Percentiles rank a stretch among this genome's conserved stretches.
phyloP scores from a whole-genome alignment of 1,140 invertebrate genomes.

The Drosophila simulans region DNA sequence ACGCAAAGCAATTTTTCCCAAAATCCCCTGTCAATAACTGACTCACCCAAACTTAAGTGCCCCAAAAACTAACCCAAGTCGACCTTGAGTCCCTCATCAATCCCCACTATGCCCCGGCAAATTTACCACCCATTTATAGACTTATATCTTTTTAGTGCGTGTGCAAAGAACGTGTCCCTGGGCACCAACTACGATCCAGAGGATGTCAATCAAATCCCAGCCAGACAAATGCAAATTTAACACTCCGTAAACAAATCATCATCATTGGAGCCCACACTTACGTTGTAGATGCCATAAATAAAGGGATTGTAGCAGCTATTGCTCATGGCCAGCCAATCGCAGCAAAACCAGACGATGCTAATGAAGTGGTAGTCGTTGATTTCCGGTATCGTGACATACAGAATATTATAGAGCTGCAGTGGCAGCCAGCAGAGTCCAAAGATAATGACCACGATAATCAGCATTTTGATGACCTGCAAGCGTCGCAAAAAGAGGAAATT shows the following conservation, averaged over 20 bases:
- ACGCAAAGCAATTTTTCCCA: slow-evolving; percentile 1
- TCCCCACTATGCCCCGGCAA: slow-evolving; percentile 21
- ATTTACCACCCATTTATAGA: slow-evolving; percentile 25
- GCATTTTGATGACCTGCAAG: slow-evolving; percentile 93
- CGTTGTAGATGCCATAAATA: slow-evolving; percentile 94
- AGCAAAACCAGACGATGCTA: slow-evolving; percentile 92
- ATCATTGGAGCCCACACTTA: slow-evolving; percentile 86
- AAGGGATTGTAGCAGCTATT: slow-evolving; percentile 95
- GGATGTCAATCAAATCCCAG: slow-evolving; percentile 20
- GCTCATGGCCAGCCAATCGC: slow-evolving; percentile 94
- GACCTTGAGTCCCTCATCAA: slow-evolving; percentile 16
- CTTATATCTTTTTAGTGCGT: slow-evolving; percentile 12
- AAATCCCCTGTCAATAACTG: slow-evolving; percentile 7
- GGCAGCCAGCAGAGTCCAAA: slow-evolving; percentile 94
- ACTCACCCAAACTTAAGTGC: background rate
- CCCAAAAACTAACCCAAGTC: slow-evolving; percentile 13
- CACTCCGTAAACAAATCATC: slow-evolving; percentile 15
- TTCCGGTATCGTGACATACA: slow-evolving; percentile 88
- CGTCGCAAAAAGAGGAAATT: slow-evolving; percentile 23
- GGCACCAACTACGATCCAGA: background rate
- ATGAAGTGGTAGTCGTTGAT: slow-evolving; percentile 92
- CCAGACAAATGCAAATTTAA: slow-evolving; percentile 38
- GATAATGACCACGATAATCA: slow-evolving; percentile 91
- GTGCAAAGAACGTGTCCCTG: slow-evolving; percentile 27
- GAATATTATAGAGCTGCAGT: slow-evolving; percentile 90